A percentile compares a stretch with the other conserved stretches of the same genome.
phyloP scores from a whole-genome alignment of 2,113 vertebrate genomes.

The Pipra filicauda region DNA sequence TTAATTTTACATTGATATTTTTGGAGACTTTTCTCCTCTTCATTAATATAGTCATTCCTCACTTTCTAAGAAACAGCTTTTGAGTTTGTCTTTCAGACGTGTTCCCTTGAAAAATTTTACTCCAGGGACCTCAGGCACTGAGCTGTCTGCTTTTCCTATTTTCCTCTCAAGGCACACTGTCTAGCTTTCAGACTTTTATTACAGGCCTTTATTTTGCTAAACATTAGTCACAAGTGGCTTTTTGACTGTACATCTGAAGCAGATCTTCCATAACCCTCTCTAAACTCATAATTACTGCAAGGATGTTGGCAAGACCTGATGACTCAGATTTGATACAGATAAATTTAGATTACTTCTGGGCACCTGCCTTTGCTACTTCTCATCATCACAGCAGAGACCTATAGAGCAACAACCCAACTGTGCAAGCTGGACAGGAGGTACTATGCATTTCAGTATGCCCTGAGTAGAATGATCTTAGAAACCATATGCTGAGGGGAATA shows the following conservation, averaged over 20 bases:
- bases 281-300: background rate
- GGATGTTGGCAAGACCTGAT: background rate
- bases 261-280: background rate
- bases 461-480: background rate
- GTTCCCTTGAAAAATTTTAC: background rate
- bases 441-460: background rate
- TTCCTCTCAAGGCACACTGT: background rate
- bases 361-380: background rate
- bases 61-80: background rate
- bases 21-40: background rate
- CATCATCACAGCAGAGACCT: background rate
- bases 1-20: background rate
- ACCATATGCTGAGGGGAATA: rapidly evolving
- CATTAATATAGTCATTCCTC: background rate
- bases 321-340: background rate
- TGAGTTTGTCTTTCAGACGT: background rate
- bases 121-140: background rate
- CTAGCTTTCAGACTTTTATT: background rate
- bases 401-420: background rate
- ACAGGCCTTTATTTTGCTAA: background rate
- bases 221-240: background rate
- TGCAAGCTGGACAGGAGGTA: background rate
- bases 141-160: background rate
- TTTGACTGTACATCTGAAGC: background rate
- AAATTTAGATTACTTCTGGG: background rate